A percentile compares a stretch with the other conserved stretches of the same genome.
phyloP scores from a whole-genome alignment of 2,113 vertebrate genomes.

The Steatornis caripensis region DNA sequence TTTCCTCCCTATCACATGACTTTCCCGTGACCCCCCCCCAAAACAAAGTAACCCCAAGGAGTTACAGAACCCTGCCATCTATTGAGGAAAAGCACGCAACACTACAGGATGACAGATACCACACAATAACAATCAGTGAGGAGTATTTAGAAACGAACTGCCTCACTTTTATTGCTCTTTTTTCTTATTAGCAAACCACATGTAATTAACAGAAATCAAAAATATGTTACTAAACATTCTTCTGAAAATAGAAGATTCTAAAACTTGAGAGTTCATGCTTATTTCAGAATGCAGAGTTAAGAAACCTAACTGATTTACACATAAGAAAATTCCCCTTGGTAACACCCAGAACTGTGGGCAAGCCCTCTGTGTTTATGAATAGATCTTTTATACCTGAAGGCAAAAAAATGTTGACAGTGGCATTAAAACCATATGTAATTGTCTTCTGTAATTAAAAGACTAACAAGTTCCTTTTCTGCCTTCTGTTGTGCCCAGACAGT shows the following conservation, averaged over 20 bases:
- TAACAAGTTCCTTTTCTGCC: neutral
- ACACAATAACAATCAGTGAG: neutral
- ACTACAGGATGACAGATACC: neutral
- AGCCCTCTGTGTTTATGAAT: neutral
- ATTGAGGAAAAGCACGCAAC: neutral
- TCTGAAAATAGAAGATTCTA: neutral
- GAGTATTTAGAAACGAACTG: neutral
- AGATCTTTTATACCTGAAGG: neutral
- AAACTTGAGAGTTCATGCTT: neutral
- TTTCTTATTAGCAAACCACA: neutral
- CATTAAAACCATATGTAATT: conserved; percentile 6
- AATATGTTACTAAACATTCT: neutral
- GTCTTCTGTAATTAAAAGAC: neutral
- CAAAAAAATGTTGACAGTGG: neutral
- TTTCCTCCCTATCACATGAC: neutral
- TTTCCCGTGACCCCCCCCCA: neutral
- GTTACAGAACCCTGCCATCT: neutral
- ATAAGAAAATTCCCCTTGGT: neutral
- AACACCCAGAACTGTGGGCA: neutral
- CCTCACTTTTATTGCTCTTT: neutral
- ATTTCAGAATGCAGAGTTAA: neutral
- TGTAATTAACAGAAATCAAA: neutral
- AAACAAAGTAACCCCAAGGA: neutral
- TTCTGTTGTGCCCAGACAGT: neutral
- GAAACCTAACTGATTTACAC: neutral